These are phyloP conservation scores for Xestoiulus laeticollis DNA, from an alignment of 2,888 invertebrate species.

Conservation along the genomic window DNA sequence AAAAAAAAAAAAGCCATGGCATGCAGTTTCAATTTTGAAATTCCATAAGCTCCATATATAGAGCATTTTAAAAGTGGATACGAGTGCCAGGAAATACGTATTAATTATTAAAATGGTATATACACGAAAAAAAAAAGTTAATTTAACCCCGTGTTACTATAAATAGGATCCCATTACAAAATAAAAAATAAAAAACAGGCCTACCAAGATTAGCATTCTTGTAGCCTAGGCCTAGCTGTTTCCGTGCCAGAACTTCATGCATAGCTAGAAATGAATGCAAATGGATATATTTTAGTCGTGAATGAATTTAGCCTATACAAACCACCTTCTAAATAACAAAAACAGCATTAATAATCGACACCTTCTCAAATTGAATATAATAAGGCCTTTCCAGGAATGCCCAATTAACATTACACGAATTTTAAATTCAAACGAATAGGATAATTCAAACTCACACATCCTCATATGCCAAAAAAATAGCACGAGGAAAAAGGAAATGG, in stretches of 20 bases:
- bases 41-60: not conserved
- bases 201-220: constrained; percentile 52
- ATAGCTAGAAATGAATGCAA: constrained; percentile 51
- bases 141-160: constrained; percentile 12
- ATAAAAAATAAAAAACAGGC: constrained; percentile 48
- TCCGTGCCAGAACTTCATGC: constrained; percentile 52
- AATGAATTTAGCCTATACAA: constrained; percentile 48
- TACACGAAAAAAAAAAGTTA: not conserved
- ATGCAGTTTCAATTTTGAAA: no score
- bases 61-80: not conserved
- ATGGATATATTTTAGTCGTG: constrained; percentile 46
- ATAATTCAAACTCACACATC: constrained; percentile 41
- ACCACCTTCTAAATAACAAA: constrained; percentile 39
- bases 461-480: not conserved
- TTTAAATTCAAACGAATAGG: not conserved
- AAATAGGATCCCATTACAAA: constrained; percentile 45
- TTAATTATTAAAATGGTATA: not conserved
- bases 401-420: constrained; percentile 7
- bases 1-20: no score
- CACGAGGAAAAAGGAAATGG: not conserved
- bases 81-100: not conserved
- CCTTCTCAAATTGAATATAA: constrained; percentile 28
- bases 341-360: constrained; percentile 40
- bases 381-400: constrained; percentile 21
- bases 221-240: constrained; percentile 53